Base-by-base conservation (phyloP, 2,888 invertebrate species). In the Leucophenga maculata region DNA sequence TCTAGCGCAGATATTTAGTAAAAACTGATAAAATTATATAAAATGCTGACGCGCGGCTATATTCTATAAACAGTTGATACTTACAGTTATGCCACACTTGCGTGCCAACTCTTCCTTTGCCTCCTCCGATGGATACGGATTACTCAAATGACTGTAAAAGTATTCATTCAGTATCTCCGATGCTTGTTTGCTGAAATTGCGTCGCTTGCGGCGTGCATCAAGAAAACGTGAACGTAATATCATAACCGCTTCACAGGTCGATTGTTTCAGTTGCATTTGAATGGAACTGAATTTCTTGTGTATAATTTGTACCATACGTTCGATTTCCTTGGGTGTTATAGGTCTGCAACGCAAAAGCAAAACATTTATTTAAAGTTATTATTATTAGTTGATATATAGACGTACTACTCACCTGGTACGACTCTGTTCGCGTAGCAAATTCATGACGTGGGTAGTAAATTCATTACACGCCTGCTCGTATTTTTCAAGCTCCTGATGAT, bases 401-500 rank as follows among this genome's bases (percentile, higher is more conserved):
- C 62, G 31, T 9, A 18, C 2, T 1, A n/a, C 70, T 72, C 68
- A 88, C 88, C 88, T 92, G 78, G 98, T 99, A 85, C 98, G 95
- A 86, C 97, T 97, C 90, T 99, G 98, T 90, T 99, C 97, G 69
- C 98, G 91, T 76, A 99, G 91, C 82, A 99, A 91, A 89, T 99
- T 99, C 95, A 98, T 97, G 78, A 99, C 99, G 90, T 99, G 99
- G n/a, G 98, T 99, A 71, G 99, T 99, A 90, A 99, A 99, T 91
- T 99, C 99, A 89, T 97, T 97, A 91, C 99, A 99, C n/a, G 99
- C 99, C 92, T 99, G 98, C 90, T 99, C 98, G 88, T 99, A 99
- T 91, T 99, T 99, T 90, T 98, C 98, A 86, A 99, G 90, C 90
- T 99, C 99, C 90, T 98, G 97, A 89, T 99, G 98, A 90, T 99